Evolutionary conservation across 2,113 vertebrate genomes (phyloP).

Genomic region (Charadrius vociferus): DNA sequence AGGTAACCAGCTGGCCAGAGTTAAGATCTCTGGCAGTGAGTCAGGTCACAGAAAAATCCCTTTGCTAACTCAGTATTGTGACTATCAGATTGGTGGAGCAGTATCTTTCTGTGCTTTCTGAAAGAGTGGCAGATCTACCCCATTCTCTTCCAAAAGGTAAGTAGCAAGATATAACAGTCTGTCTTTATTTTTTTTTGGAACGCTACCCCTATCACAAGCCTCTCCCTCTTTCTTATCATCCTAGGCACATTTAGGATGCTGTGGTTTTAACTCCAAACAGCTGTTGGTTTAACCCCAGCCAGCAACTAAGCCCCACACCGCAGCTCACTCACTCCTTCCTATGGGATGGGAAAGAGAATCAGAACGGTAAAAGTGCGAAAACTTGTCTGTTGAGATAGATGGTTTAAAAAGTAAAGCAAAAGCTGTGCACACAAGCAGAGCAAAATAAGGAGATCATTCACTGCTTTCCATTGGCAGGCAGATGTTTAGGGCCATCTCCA

Average conservation of each 20-base stretch:
- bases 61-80: background rate
- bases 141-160: background rate
- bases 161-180: background rate
- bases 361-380: background rate
- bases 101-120: background rate
- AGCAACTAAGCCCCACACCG: background rate
- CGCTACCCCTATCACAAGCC: background rate
- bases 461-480: background rate
- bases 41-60: background rate
- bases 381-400: background rate
- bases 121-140: background rate
- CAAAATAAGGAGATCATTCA: background rate
- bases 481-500: background rate
- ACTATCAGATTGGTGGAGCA: background rate
- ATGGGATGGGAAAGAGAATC: background rate
- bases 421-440: background rate
- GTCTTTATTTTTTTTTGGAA: background rate
- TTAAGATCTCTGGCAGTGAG: background rate
- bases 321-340: rapidly evolving
- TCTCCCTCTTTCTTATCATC: background rate
- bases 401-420: background rate
- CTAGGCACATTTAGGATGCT: background rate
- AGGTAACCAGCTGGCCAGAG: background rate
- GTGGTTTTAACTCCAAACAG: background rate
- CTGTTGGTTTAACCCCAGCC: background rate